Evolutionary conservation across 1,140 invertebrate species (phyloP).

Genomic region (Nixonia krombeini): DNA sequence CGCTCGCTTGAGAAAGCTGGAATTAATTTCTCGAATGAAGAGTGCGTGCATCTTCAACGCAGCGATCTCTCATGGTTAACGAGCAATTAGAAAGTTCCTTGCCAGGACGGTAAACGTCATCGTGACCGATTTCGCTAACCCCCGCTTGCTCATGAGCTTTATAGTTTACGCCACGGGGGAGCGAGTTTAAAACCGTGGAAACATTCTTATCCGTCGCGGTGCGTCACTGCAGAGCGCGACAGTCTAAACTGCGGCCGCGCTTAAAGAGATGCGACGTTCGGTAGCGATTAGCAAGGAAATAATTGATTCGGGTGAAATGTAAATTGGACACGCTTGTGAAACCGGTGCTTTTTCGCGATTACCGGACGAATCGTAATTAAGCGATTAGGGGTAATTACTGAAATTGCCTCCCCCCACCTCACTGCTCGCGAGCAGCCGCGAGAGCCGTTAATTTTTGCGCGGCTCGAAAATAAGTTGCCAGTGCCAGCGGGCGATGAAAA

Average conservation of each 20-base stretch:
- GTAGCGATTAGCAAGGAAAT: too few species aligned
- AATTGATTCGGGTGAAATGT: too few species aligned
- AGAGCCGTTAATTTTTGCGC: not conserved
- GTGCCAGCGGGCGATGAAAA: not conserved
- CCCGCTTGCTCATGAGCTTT: too few species aligned
- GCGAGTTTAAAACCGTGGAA: too few species aligned
- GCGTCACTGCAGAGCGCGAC: too few species aligned
- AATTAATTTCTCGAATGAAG: slow-evolving; percentile 21
- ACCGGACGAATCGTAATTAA: too few species aligned
- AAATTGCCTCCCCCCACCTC: not conserved
- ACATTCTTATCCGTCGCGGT: too few species aligned
- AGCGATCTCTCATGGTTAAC: slow-evolving; percentile 22
- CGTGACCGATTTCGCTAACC: slow-evolving; percentile 3
- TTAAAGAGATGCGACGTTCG: too few species aligned
- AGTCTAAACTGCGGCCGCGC: too few species aligned
- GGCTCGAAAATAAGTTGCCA: slow-evolving; percentile 6
- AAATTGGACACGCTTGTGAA: too few species aligned
- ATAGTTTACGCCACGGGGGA: too few species aligned
- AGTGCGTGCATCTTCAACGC: slow-evolving; percentile 7
- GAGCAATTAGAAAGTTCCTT: slow-evolving; percentile 23
- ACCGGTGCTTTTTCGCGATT: too few species aligned
- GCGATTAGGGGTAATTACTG: not conserved
- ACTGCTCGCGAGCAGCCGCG: not conserved
- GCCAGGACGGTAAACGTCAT: slow-evolving; percentile 4
- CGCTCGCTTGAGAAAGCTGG: slow-evolving; percentile 1